These are phyloP conservation scores for Gorsachius magnificus DNA, from an alignment of 2,797 vertebrate species.

Conservation along the genomic window DNA sequence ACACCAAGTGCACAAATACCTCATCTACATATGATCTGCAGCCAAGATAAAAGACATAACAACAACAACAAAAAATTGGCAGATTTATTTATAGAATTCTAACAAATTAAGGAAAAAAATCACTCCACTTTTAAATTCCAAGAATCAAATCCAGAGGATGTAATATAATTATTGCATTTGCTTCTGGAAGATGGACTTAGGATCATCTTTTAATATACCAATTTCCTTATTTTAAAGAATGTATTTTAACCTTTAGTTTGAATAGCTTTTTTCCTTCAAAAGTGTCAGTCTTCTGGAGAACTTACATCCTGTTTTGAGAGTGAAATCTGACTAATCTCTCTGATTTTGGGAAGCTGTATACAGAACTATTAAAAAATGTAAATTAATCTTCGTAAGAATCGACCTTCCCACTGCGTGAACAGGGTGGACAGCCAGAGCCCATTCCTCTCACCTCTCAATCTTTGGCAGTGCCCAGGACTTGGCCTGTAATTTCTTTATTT, in stretches of 20 bases:
- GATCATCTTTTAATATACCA: background rate
- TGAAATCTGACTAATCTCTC: background rate
- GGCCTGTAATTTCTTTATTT: background rate
- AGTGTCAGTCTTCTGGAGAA: background rate
- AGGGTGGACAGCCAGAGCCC: background rate
- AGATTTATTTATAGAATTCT: background rate
- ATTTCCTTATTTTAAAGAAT: background rate
- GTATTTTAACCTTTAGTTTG: background rate
- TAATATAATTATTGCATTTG: background rate
- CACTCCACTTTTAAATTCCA: background rate
- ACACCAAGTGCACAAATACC: background rate
- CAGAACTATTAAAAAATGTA: background rate
- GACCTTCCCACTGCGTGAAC: background rate
- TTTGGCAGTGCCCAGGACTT: background rate
- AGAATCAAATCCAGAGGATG: background rate
- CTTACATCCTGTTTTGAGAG: background rate
- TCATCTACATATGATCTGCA: background rate
- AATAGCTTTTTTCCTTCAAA: background rate
- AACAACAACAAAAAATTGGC: background rate
- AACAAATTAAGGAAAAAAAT: background rate
- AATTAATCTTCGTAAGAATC: background rate
- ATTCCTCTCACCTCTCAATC: background rate
- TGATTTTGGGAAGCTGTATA: background rate
- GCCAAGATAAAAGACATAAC: background rate
- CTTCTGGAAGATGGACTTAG: background rate